Base-by-base conservation (phyloP, 2,888 invertebrate species). In the Nesidiocoris tenuis region DNA sequence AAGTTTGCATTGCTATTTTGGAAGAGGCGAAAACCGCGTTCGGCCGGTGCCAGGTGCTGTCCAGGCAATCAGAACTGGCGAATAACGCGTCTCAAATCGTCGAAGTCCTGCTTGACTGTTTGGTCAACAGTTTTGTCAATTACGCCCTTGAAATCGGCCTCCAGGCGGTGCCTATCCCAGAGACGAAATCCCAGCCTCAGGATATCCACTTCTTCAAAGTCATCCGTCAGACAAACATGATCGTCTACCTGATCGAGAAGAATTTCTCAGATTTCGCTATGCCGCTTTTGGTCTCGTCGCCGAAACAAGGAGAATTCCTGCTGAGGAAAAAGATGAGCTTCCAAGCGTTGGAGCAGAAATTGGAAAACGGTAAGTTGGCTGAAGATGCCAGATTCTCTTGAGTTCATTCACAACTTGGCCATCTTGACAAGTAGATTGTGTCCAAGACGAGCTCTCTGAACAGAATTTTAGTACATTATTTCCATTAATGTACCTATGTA, bases 121-220 rank as follows among this genome's bases (percentile, higher is more conserved):
- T 99, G 18, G 88, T 96, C 81, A 88, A 89, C 1, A 97, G 99
- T 81, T 98, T 98, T 83, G 93, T 98, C 0, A 96, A 97, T 83
- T 99, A 99, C 84, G 98, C 98, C 0, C 85, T 99, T 2, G 98
- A 98, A 83, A 84, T 98, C 61, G 98, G 96, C 0, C 85, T 98
- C 64, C 95, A 94, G 83, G 91, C 91, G 21, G 91, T 95, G 78
- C 95, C 95, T 0, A 90, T 94, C 25, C 91, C 92, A 0, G 98
- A 99, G 83, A 93, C 92, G 80, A 94, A 95, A 84, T 87, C 87
- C 0, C 89, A 90, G 1, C 93, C 94, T 19, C 94, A 93, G 78
- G 90, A 94, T 84, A 90, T 97, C 78, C 92, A 95, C 83, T 98
- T 98, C 85, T 97, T 98, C 83, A 93, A 93, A 82, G 90, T 94